A percentile compares a stretch with the other conserved stretches of the same genome.
Conservation (phyloP, 2,888 invertebrate species). For the Polydesmus complanatus region DNA sequence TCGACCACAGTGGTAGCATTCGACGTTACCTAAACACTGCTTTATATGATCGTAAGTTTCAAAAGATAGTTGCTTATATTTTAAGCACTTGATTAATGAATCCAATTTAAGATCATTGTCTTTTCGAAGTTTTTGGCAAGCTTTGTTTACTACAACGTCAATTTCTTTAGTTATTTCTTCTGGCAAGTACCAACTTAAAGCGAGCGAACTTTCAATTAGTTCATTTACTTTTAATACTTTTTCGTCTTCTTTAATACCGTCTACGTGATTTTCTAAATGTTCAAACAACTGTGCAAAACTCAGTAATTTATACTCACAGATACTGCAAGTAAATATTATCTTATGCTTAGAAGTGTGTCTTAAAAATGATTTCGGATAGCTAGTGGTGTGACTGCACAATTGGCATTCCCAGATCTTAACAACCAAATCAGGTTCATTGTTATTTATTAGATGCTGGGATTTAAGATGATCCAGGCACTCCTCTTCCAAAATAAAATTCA, state of each 20-base stretch:
- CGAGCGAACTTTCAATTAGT: background rate
- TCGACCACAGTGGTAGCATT: background rate
- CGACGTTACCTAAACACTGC: background rate
- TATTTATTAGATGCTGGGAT: background rate
- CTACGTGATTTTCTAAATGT: background rate
- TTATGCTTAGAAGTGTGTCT: background rate
- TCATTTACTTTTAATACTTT: background rate
- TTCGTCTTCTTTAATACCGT: background rate
- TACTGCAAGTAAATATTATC: background rate
- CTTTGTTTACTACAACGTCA: background rate
- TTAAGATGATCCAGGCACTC: background rate
- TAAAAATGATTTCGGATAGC: background rate
- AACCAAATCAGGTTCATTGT: background rate
- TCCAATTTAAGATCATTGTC: background rate
- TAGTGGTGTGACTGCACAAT: background rate
- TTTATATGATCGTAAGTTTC: background rate
- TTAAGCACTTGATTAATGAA: background rate
- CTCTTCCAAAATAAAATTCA: background rate
- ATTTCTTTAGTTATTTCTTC: background rate
- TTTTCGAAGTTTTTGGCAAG: background rate
- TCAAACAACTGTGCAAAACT: background rate
- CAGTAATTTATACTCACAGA: background rate
- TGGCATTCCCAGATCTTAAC: background rate
- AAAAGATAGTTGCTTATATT: background rate
- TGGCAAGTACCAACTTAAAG: background rate